Conservation (phyloP, 2,113 vertebrate genomes). For the Chloropsis hardwickii region DNA sequence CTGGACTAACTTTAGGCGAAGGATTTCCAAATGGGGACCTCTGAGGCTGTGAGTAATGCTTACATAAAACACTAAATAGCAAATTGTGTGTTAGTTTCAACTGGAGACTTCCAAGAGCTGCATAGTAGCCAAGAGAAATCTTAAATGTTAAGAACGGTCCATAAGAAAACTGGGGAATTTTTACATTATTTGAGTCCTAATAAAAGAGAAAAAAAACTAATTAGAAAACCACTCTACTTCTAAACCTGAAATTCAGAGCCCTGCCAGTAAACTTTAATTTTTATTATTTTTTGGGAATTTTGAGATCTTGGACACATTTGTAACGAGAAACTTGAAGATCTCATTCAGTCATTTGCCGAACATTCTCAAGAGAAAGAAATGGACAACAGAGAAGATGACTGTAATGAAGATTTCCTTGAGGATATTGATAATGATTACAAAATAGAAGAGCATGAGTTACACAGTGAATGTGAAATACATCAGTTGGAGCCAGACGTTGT, state of each 20-base stretch:
- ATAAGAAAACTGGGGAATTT: background rate
- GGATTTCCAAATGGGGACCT: background rate
- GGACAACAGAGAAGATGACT: background rate
- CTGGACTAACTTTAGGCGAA: background rate
- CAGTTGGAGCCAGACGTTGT: constrained; percentile 30
- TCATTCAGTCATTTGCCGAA: constrained; percentile 79
- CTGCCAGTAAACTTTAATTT: background rate
- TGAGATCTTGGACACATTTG: constrained; percentile 67
- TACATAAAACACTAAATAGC: background rate
- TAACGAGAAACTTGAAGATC: constrained; percentile 80
- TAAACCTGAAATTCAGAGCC: background rate
- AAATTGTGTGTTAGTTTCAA: background rate
- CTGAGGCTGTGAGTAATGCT: background rate
- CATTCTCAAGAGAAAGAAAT: constrained; percentile 37
- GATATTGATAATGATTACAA: background rate
- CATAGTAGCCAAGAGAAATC: background rate
- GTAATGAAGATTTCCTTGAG: background rate
- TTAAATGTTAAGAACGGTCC: background rate
- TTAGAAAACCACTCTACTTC: background rate
- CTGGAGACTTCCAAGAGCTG: background rate
- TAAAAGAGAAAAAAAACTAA: background rate
- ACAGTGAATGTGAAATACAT: constrained; percentile 18
- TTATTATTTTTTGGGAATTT: background rate
- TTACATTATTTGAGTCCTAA: background rate
- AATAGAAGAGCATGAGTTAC: constrained; percentile 25